Percentiles rank a stretch among this genome's conserved stretches.
Evolutionary conservation across 1,140 invertebrate genomes (phyloP).

Genomic region (Elymnias hypermnestra): DNA sequence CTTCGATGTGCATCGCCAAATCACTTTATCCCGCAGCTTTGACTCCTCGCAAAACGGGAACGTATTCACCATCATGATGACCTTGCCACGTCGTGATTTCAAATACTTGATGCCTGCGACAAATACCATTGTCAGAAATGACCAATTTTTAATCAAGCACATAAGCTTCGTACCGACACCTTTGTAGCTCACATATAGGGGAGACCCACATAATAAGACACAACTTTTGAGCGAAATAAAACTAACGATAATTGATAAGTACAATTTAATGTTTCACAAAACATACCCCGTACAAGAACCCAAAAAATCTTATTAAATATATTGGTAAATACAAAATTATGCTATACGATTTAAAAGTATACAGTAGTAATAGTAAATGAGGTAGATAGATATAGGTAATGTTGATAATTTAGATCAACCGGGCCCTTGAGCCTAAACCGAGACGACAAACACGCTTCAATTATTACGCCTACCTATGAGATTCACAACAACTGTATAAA

Average conservation of each 20-base stretch:
- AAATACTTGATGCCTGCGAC: conserved; percentile 71
- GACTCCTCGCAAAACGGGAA: conserved; percentile 75
- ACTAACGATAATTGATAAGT: conserved; percentile 69
- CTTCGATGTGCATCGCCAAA: conserved; percentile 74
- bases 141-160: conserved; percentile 8
- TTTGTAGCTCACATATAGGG: too few species aligned
- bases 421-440: conserved; percentile 21
- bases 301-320: conserved; percentile 61
- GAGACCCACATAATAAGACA: too few species aligned
- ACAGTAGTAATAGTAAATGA: conserved; percentile 59
- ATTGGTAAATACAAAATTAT: conserved; percentile 72
- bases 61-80: conserved; percentile 76
- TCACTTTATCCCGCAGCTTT: conserved; percentile 69
- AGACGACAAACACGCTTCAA: conserved; percentile 13
- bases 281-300: conserved; percentile 70
- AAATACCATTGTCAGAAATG: conserved; percentile 45
- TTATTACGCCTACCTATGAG: conserved; percentile 16
- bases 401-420: conserved; percentile 37
- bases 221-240: too few species aligned
- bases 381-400: conserved; percentile 46
- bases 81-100: conserved; percentile 70
- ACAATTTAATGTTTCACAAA: conserved; percentile 75
- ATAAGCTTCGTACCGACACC: conserved; percentile 26
- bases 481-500: conserved; percentile 21
- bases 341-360: conserved; percentile 57